phyloP scores from a whole-genome alignment of 2,888 invertebrate species.

The Melikaiella ostensackeni region DNA sequence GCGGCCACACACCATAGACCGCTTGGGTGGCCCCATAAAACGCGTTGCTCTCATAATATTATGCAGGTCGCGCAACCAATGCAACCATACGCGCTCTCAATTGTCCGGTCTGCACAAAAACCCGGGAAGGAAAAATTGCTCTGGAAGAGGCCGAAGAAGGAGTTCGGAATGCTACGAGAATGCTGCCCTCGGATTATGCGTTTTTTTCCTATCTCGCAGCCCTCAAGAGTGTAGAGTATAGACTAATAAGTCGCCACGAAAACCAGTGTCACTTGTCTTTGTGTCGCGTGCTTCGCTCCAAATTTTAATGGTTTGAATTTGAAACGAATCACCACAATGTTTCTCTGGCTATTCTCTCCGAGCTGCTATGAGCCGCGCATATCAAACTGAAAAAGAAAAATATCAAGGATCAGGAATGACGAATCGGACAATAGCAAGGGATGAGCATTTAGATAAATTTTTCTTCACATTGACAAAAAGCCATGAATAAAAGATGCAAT shows the following conservation, averaged over 20 bases:
- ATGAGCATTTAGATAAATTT: neutral
- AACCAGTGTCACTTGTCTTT: conserved; percentile 31
- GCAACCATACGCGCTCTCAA: conserved; percentile 63
- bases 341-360: neutral
- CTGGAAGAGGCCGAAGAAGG: conserved; percentile 44
- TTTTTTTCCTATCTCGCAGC: conserved; percentile 43
- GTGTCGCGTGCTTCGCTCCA: conserved; percentile 36
- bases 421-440: neutral
- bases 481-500: conserved; percentile 26
- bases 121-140: conserved; percentile 48
- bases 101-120: conserved; percentile 60
- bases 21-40: conserved; percentile 71
- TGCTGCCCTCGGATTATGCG: conserved; percentile 51
- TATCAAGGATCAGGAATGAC: neutral
- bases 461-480: neutral
- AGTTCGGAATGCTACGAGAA: conserved; percentile 51
- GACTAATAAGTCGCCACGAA: conserved; percentile 38
- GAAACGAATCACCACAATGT: neutral
- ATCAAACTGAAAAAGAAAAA: conserved; percentile 8
- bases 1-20: conserved; percentile 58
- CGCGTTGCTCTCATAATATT: conserved; percentile 69
- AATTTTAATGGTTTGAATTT: conserved; percentile 35
- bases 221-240: conserved; percentile 16
- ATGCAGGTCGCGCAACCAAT: conserved; percentile 67
- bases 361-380: neutral